Evolutionary conservation across 2,113 vertebrate genomes (phyloP).

Genomic region (Polyodon spathula): DNA sequence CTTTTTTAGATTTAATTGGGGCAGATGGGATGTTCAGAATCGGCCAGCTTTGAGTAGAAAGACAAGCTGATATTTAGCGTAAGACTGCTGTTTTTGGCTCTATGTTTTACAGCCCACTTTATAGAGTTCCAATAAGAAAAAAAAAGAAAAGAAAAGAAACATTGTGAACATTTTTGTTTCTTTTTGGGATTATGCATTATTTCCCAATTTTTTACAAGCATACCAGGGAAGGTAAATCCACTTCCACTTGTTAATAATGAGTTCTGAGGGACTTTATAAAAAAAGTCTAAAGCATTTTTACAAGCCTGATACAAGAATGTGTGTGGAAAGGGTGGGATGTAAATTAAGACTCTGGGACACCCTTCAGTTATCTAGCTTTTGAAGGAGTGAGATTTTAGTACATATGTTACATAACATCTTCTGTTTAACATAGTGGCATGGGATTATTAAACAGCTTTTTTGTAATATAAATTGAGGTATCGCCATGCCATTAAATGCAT

Average conservation of each 20-base stretch:
- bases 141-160: conserved; percentile 4
- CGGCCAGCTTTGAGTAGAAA: not conserved
- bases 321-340: not conserved
- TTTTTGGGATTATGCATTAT: conserved; percentile 6
- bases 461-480: too few relatives aligned
- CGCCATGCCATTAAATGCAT: too few relatives aligned
- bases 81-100: conserved; percentile 8
- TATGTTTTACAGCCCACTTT: not conserved
- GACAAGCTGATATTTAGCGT: not conserved
- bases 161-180: conserved; percentile 1
- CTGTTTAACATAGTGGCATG: too few relatives aligned
- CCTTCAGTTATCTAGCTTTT: too few relatives aligned
- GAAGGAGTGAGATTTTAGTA: too few relatives aligned
- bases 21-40: not conserved
- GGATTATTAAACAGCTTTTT: too few relatives aligned
- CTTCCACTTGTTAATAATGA: conserved; percentile 8
- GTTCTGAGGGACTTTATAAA: conserved; percentile 2
- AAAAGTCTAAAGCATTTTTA: conserved; percentile 2
- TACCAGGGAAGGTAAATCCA: conserved; percentile 6
- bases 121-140: conserved; percentile 1
- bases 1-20: not conserved
- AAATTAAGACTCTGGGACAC: not conserved
- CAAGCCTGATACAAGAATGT: not conserved
- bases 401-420: too few relatives aligned
- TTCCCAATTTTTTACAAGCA: conserved; percentile 1